Evolutionary conservation across 2,113 vertebrate genomes (phyloP), one percentile per base, ranked within the genome.

Genomic region (Polyodon spathula): DNA sequence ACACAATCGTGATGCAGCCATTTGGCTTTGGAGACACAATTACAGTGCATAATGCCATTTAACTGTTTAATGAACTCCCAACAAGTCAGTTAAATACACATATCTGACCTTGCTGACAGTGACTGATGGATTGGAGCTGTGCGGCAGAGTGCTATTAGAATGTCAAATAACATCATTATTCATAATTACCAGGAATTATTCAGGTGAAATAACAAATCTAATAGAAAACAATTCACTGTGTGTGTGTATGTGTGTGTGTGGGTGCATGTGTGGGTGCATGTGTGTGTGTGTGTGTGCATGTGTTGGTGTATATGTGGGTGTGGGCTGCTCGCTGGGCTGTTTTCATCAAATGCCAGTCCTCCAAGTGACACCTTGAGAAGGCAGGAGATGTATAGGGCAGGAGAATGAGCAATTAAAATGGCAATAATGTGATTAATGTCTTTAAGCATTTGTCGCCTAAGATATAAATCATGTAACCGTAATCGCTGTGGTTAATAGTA

Each of bases 81-180:
- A 71, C 71, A 63, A 73, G 78, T 55, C 61, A 74, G 67, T 60
- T 40, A 71, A 81, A 81, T 84, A 80, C 77, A 82, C 81, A 88
- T 88, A 88, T 89, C 86, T 90, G 71, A 87, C 84, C 84, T 86
- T 76, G 70, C 58, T 84, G 80, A 85, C 86, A 88, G 82, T 88
- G 85, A 89, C 69, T 66, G 84, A 90, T 91, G 81, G 76, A 83
- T 86, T 79, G 71, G 81, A 84, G 78, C 76, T 76, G 78, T 73
- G 71, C 62, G 74, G 79, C 82, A 77, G 81, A 70, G 68, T 85
- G 80, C 80, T 80, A 81, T 87, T 88, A 88, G 81, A 75, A 82
- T 86, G 81, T 89, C 56, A 77, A 86, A 88, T 87, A 85, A 83
- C 81, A 86, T 89, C 85, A 90, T 92, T 90, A 89, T 82, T 89